Evolutionary conservation across 2,113 vertebrate genomes (phyloP).

Genomic region (Hymenochirus boettgeri): DNA sequence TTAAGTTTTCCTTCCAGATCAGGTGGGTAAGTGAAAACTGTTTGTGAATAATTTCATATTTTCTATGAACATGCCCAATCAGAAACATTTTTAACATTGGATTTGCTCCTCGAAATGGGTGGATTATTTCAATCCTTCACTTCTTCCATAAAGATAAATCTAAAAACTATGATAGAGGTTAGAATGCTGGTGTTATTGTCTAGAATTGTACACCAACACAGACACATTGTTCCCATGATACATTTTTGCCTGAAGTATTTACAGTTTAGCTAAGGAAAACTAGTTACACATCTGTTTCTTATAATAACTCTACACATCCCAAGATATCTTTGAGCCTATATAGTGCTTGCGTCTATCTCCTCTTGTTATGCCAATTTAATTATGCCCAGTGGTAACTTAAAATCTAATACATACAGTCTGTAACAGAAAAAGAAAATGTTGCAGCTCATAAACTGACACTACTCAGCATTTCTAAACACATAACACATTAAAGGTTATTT

Average conservation of each 20-base stretch:
- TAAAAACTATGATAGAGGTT: no score
- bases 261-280: constrained; percentile 19
- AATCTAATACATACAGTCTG: constrained; percentile 30
- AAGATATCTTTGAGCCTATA: constrained; percentile 15
- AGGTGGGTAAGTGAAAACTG: no score
- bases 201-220: no score
- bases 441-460: constrained; percentile 38
- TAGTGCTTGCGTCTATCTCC: constrained; percentile 18
- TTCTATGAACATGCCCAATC: no score
- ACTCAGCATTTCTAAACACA: constrained; percentile 12
- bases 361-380: constrained; percentile 33
- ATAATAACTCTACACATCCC: constrained; percentile 24
- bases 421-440: constrained; percentile 37
- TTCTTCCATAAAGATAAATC: no score
- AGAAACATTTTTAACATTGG: no score
- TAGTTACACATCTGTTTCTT: constrained; percentile 31
- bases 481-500: constrained; percentile 6
- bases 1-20: no score
- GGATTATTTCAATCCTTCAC: no score
- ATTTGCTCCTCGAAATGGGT: no score
- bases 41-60: no score
- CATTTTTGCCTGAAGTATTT: constrained; percentile 25
- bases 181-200: no score
- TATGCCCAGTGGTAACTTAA: constrained; percentile 39
- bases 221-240: constrained; percentile 6